Base-by-base conservation (phyloP, 2,888 invertebrate species). In the Druceiella hillmani region DNA sequence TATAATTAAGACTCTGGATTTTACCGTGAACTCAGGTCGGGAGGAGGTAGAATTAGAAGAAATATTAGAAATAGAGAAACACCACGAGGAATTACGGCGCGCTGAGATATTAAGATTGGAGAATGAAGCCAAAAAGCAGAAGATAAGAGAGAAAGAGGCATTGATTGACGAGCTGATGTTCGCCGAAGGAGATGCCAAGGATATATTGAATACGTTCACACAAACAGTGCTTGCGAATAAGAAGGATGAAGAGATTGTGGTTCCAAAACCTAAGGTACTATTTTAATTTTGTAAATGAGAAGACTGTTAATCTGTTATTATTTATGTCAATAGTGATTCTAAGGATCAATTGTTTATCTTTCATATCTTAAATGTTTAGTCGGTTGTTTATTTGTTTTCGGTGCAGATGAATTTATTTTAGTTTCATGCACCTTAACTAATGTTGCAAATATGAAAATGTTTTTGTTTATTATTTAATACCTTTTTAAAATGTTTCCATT, bases 161-260 rank as follows among this genome's bases (percentile, higher is more conserved):
- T 66, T 98, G 3, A 93, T 98, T 41, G 94, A 97, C 62, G 94
- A 97, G 58, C 71, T 98, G 22, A 94, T 93, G 85, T 89, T 88
- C 59, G 91, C 93, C 1, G 87, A 89, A 49, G 84, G 83, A 6
- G 85, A 94, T 59, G 95, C 95, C 0, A 83, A 85, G 50, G 85
- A 84, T 49, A 94, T 95, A 51, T 67, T 95, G 1, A 84, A 81
- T 45, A 83, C 83, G 7, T 92, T 91, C 62, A 82, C 83, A 1
- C 77, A 81, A 36, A 79, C 74, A 45, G 75, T 73, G 11, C 79
- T 83, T 50, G 79, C 83, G 48, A 74, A 73, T 34, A 80, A 81
- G 50, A 79, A 80, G 46, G 81, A 83, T 48, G 67, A 69, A 37
- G 62, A 66, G 45, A 56, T 66, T 9, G 52, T 64, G 3, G 62